Evolutionary conservation across 2,888 invertebrate species (phyloP), one percentile per base, ranked within the genome.

Genomic region (Lissocephala sabroskyi): DNA sequence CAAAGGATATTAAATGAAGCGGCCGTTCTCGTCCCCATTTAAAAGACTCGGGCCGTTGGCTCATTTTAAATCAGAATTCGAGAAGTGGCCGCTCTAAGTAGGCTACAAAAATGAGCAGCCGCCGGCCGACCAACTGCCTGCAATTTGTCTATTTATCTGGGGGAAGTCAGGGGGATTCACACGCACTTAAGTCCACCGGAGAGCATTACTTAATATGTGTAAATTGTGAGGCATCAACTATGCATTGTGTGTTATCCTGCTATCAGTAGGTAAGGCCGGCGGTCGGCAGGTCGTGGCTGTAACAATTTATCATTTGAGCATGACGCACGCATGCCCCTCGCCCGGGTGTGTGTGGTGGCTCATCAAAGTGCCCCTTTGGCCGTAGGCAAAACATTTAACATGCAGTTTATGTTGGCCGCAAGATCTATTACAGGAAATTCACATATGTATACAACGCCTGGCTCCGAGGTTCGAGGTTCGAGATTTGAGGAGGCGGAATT

Each of bases 351-450:
- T 10, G 14, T 28, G 9, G 6, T 3, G 54, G 61, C 55, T 62
- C 65, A 65, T 65, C 68, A 65, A 56, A 33, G 47, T 14, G 36
- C 45, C 52, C 46, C 33, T 44, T 51, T 47, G 49, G 42, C 56
- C 37, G 41, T 41, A 58, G 67, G 62, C 63, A 55, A 67, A 65
- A 61, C 75, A 74, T 77, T 79, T 79, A 77, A 65, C 71, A 71
- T 79, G 75, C 68, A 79, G 74, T 79, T 79, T 66, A 66, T 75
- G 66, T 79, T 79, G 64, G 65, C 77, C 79, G 58, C 79, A 79
- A 79, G 80, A 80, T 79, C 79, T 70, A 79, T 79, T 80, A 79
- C 79, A 76, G 79, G 75, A 71, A 67, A 78, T 61, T 66, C 76
- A 57, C 67, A 80, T 59, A 56, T 52, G 53, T 59, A 63, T 54